Base-by-base conservation (phyloP, 2,888 invertebrate species). In the Augiades crinisus region DNA sequence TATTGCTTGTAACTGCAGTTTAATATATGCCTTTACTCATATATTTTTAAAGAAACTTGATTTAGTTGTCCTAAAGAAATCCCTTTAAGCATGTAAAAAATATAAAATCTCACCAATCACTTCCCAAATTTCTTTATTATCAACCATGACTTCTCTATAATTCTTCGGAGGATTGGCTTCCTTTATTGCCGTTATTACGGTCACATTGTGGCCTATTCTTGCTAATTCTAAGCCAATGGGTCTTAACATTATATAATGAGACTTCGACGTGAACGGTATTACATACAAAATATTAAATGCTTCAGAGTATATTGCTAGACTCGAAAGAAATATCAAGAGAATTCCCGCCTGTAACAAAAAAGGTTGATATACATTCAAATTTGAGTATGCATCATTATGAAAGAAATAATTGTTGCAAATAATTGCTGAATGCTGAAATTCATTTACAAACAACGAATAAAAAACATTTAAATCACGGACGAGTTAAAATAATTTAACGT, bases 161-260 rank as follows among this genome's bases (percentile, higher is more conserved):
- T 79, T 86, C 0, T 74, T 60, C 1, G 82, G 70, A 8, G 75
- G 70, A 5, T 73, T 67, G 0, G 66, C 60, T 33, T 81, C 77
- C 43, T 63, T 75, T 51, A 76, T 62, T 2, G 80, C 78, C 3
- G 87, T 79, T 13, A 91, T 81, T 1, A 89, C 81, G 1, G 89
- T 90, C 0, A 91, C 84, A 58, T 90, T 83, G 56, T 91, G 91
- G 0, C 90, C 90, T 38, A 82, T 74, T 17, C 68, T 61, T 5
- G 90, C 90, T 38, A 91, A 63, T 55, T 86, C 89, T 40, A 87
- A 61, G 1, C 89, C 81, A 17, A 91, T 76, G 0, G 83, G 78
- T 57, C 78, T 78, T 37, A 90, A 65, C 67, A 83, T 69, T 50
- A 88, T 78, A 50, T 79, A 75, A 61, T 91, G 91, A 22, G 90